phyloP scores from a whole-genome alignment of 2,797 vertebrate genomes.

The Etheostoma nigrum region DNA sequence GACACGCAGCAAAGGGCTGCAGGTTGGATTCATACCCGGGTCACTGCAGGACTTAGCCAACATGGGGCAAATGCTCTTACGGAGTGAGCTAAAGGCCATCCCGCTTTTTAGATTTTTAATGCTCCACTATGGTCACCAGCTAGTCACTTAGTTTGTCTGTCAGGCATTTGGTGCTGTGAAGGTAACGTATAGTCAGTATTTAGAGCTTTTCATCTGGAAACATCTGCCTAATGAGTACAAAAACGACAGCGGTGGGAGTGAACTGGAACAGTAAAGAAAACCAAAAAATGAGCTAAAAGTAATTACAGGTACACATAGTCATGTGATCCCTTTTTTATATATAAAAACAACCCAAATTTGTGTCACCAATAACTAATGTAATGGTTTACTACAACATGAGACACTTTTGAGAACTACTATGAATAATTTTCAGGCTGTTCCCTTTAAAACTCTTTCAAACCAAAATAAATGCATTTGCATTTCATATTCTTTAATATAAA shows the following conservation, averaged over 20 bases:
- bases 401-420: too few species aligned
- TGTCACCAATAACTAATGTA: neutral
- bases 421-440: neutral
- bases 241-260: neutral
- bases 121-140: neutral
- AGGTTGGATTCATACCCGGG: too few species aligned
- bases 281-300: neutral
- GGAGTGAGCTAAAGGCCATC: too few species aligned
- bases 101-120: neutral
- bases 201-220: neutral
- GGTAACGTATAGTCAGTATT: neutral
- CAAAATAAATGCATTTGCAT: constrained; percentile 2
- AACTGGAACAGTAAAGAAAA: neutral
- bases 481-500: constrained; percentile 2
- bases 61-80: too few species aligned
- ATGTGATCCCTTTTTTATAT: neutral
- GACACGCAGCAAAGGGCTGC: too few species aligned
- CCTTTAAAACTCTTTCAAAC: neutral
- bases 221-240: neutral
- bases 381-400: neutral
- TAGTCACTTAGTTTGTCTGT: too few species aligned
- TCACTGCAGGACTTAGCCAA: too few species aligned
- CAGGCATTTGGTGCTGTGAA: too few species aligned
- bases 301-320: neutral
- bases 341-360: neutral